phyloP scores from a whole-genome alignment of 2,888 invertebrate species.

The Nomada fabriciana region DNA sequence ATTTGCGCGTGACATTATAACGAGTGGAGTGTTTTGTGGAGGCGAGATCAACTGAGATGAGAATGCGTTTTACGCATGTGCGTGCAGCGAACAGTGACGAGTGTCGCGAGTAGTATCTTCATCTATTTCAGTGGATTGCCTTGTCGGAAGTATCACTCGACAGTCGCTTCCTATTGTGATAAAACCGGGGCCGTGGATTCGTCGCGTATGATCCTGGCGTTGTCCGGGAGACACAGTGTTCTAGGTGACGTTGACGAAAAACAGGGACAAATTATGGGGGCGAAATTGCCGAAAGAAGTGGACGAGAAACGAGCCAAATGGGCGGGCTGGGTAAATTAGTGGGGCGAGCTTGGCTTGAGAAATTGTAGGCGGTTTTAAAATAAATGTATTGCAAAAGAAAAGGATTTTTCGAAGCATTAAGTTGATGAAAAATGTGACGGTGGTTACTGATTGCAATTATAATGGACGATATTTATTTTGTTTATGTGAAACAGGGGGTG shows the following conservation, averaged over 20 bases:
- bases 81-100: constrained; percentile 48
- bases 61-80: not conserved
- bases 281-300: too few species aligned
- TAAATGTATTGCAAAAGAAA: too few species aligned
- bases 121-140: constrained; percentile 78
- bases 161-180: constrained; percentile 71
- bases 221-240: constrained; percentile 12
- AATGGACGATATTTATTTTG: too few species aligned
- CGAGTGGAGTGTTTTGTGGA: too few species aligned
- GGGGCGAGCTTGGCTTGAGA: not conserved
- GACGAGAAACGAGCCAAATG: not conserved
- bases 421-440: too few species aligned
- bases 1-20: not conserved
- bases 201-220: constrained; percentile 32
- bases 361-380: too few species aligned
- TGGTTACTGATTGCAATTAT: too few species aligned
- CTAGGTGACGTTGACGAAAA: not conserved
- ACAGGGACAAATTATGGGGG: not conserved
- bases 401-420: too few species aligned
- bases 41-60: constrained; percentile 6
- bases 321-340: not conserved
- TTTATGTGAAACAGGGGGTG: too few species aligned
- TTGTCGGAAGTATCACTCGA: constrained; percentile 78
- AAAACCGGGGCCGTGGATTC: constrained; percentile 57
- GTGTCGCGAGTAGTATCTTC: constrained; percentile 65